phyloP scores from a whole-genome alignment of 2,113 vertebrate genomes.

The Crotophaga sulcirostris region DNA sequence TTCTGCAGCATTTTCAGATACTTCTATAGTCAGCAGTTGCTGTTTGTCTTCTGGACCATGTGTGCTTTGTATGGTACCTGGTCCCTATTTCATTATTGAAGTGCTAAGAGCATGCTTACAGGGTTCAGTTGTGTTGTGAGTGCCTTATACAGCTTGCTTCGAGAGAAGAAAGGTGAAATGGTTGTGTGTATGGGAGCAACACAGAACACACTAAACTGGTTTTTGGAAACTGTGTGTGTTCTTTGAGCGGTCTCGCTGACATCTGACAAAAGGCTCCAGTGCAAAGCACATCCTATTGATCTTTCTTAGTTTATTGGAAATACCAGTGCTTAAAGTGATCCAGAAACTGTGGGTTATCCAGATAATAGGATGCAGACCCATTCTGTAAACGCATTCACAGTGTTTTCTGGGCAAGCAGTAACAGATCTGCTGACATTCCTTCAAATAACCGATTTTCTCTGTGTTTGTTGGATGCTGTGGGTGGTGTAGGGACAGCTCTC shows the following conservation, averaged over 20 bases:
- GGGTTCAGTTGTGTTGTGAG: neutral
- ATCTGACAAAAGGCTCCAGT: neutral
- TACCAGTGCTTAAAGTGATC: neutral
- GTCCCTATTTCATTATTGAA: neutral
- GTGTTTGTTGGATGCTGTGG: neutral
- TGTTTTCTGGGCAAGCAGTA: neutral
- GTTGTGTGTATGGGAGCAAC: neutral
- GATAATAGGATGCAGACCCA: neutral
- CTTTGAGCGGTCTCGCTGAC: neutral
- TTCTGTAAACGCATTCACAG: neutral
- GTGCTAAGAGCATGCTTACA: neutral
- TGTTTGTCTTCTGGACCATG: neutral
- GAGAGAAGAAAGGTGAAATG: neutral
- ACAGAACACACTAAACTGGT: no score
- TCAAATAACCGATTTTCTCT: neutral
- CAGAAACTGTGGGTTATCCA: neutral
- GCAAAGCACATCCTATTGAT: neutral
- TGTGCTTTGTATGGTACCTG: neutral
- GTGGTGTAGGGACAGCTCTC: neutral
- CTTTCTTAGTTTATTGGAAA: neutral
- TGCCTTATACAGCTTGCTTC: neutral
- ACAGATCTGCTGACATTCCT: neutral
- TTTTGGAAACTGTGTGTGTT: neutral
- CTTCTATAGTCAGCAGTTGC: neutral
- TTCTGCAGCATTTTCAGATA: neutral